phyloP scores from a whole-genome alignment of 2,797 vertebrate species.

The Acanthurus tractus region DNA sequence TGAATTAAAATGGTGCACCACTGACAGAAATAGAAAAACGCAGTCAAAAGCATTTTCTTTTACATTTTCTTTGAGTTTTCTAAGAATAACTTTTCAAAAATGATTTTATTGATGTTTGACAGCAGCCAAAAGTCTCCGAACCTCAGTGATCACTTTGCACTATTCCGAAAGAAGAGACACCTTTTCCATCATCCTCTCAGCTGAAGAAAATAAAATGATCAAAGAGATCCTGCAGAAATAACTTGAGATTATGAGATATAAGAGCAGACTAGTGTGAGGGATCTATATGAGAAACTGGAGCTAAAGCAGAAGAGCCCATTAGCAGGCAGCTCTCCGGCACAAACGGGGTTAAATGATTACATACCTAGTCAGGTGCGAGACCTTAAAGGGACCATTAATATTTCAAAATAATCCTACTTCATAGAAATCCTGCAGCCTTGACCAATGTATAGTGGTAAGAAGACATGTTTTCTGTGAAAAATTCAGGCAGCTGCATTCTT shows the following conservation, averaged over 20 bases:
- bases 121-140: neutral
- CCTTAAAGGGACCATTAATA: constrained; percentile 45
- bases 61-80: neutral
- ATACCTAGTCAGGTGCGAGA: constrained; percentile 1
- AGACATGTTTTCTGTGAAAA: constrained; percentile 5
- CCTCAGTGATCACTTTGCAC: neutral
- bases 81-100: neutral
- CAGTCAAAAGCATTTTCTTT: neutral
- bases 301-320: neutral
- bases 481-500: neutral
- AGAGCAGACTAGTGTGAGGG: neutral
- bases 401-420: constrained; percentile 43
- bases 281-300: constrained; percentile 1
- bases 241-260: constrained; percentile 9
- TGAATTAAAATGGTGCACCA: neutral
- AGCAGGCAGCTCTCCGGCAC: neutral
- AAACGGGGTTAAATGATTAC: constrained; percentile 17
- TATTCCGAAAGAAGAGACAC: neutral
- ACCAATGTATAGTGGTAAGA: constrained; percentile 26
- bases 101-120: too few species aligned
- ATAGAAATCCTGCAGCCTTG: constrained; percentile 18
- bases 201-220: neutral
- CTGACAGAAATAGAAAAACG: neutral
- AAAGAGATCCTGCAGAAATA: constrained; percentile 3
- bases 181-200: neutral